Percentiles rank a stretch among this genome's conserved stretches.
Evolutionary conservation across 2,888 invertebrate species (phyloP).

Genomic region (Agrochola litura): DNA sequence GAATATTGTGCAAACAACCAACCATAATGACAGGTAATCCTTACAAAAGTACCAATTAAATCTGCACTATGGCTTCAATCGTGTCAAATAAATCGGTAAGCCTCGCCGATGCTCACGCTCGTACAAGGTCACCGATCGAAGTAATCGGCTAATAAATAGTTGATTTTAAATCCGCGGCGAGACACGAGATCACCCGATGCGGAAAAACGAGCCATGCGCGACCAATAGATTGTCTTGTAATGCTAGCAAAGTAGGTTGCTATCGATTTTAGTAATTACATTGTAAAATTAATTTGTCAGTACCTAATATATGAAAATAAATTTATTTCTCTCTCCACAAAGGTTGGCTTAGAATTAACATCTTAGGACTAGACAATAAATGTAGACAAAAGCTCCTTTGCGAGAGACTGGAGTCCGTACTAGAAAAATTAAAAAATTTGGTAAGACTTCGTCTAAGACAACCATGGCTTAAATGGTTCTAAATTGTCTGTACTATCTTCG

Average conservation of each 20-base stretch:
- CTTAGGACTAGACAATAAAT: no score
- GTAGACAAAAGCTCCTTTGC: no score
- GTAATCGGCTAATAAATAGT: conserved; percentile 36
- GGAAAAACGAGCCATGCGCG: conserved; percentile 37
- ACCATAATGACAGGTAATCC: conserved; percentile 13
- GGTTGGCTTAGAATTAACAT: no score
- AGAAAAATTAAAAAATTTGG: no score
- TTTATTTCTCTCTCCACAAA: no score
- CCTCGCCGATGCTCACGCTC: conserved; percentile 27
- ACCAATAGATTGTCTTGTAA: conserved; percentile 27
- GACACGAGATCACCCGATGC: conserved; percentile 26
- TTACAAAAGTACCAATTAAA: conserved; percentile 9
- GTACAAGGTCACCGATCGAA: conserved; percentile 35
- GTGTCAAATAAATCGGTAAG: conserved; percentile 30
- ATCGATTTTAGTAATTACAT: background rate
- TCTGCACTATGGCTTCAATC: conserved; percentile 47
- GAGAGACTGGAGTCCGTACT: no score
- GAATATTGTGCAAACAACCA: background rate
- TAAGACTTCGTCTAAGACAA: no score
- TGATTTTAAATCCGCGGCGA: conserved; percentile 42
- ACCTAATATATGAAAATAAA: no score
- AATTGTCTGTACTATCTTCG: no score
- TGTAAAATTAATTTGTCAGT: no score
- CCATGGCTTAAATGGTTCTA: no score
- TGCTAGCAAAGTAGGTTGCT: conserved; percentile 4